These are phyloP conservation scores for Megalops cyprinoides DNA, from an alignment of 2,797 vertebrate genomes.

Conservation along the genomic window DNA sequence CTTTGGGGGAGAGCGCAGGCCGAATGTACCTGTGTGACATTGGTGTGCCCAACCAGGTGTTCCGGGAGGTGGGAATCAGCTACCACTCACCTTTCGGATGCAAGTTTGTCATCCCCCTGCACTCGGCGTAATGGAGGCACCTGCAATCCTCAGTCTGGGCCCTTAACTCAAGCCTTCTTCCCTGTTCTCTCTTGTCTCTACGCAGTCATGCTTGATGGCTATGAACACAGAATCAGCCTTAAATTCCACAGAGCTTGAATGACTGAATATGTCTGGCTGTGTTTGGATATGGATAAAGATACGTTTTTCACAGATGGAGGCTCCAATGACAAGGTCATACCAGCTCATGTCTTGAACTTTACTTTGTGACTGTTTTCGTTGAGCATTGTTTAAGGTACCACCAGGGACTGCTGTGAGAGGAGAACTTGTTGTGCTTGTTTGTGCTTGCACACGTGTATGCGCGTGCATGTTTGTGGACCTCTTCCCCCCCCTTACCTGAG, in stretches of 20 bases:
- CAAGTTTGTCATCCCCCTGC: conserved; percentile 97
- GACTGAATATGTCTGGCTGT: not conserved
- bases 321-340: no score
- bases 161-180: not conserved
- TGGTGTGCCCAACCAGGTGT: conserved; percentile 92
- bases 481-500: not conserved
- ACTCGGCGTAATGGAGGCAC: conserved; percentile 78
- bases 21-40: conserved; percentile 95
- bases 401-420: not conserved
- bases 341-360: not conserved
- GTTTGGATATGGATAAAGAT: not conserved
- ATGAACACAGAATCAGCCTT: conserved; percentile 9
- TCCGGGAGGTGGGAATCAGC: conserved; percentile 94
- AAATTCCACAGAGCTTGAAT: conserved; percentile 16
- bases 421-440: not conserved
- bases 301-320: no score
- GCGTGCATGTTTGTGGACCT: not conserved
- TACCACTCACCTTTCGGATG: conserved; percentile 97
- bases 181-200: not conserved
- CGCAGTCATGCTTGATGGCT: not conserved
- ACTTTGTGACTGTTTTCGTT: not conserved
- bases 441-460: not conserved
- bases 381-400: not conserved
- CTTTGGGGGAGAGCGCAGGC: conserved; percentile 87
- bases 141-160: not conserved